Conservation (phyloP, 37 sponge, comb jelly and placozoan species). For the Dysidea cf. avara region DNA sequence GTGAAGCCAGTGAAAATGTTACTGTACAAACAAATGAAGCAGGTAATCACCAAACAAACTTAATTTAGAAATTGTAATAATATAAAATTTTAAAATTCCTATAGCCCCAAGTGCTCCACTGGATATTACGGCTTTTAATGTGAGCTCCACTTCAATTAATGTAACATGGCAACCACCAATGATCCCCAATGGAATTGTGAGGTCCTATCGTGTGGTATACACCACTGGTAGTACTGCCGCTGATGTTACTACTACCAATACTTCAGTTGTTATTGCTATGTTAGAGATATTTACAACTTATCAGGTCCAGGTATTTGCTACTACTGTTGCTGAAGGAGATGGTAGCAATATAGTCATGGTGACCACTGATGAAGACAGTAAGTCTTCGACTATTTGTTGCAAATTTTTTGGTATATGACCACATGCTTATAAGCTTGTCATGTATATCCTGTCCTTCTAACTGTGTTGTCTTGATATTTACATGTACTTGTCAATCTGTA, state of each 20-base stretch:
- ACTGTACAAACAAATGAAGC: constrained; percentile 19
- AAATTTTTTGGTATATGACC: too few species aligned
- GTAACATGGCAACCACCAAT: constrained; percentile 39
- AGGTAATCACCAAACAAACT: constrained; percentile 2
- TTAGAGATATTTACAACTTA: too few species aligned
- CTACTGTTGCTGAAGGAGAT: constrained; percentile 6
- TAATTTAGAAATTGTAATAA: neutral
- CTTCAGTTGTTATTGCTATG: too few species aligned
- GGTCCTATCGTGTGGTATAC: neutral
- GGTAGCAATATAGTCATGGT: constrained; percentile 2
- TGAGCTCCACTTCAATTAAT: constrained; percentile 49
- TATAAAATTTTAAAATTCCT: neutral
- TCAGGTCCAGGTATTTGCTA: too few species aligned
- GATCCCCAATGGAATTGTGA: constrained; percentile 37
- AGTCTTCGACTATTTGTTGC: too few species aligned
- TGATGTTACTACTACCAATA: too few species aligned
- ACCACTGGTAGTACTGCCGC: too few species aligned
- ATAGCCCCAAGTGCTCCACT: constrained; percentile 51
- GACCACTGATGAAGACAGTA: constrained; percentile 29
- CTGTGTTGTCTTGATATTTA: too few species aligned
- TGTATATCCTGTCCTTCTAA: too few species aligned
- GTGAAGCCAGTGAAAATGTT: neutral
- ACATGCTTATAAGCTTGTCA: too few species aligned
- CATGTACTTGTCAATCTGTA: too few species aligned
- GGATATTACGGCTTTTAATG: constrained; percentile 6